A percentile compares a stretch with the other conserved stretches of the same genome.
Evolutionary conservation across 1,140 invertebrate species (phyloP).

Genomic region (Zaprionus gabonicus): DNA sequence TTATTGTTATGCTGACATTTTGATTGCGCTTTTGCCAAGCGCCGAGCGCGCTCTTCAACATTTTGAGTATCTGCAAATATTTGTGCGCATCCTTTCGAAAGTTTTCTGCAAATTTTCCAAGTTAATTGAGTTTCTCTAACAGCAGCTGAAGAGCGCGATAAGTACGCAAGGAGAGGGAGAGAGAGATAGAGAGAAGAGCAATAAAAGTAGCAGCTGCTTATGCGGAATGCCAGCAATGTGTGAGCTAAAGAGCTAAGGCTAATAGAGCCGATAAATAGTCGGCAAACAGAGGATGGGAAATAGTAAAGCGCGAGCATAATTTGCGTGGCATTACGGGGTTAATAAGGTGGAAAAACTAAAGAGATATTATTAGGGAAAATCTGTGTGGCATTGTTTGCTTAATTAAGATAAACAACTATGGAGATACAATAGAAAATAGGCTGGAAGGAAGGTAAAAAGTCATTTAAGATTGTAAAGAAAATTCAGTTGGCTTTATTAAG

Average conservation of each 20-base stretch:
- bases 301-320: conserved; percentile 5
- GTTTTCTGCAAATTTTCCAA: conserved; percentile 48
- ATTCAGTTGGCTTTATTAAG: too few relatives aligned
- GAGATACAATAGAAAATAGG: not conserved
- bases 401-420: not conserved
- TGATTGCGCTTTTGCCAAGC: conserved; percentile 60
- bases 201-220: conserved; percentile 8
- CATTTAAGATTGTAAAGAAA: too few relatives aligned
- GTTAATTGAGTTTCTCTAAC: conserved; percentile 73
- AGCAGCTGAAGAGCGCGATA: conserved; percentile 6
- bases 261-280: conserved; percentile 22
- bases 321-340: conserved; percentile 1
- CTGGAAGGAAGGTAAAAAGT: not conserved
- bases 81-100: conserved; percentile 58
- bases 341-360: conserved; percentile 4
- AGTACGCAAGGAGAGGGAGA: too few relatives aligned
- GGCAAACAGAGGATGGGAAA: not conserved
- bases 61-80: conserved; percentile 68
- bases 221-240: conserved; percentile 14
- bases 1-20: conserved; percentile 73
- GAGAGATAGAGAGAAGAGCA: not conserved
- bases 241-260: conserved; percentile 1
- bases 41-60: conserved; percentile 20
- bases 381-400: not conserved
- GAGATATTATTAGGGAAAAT: not conserved